Percentiles rank a stretch among this genome's conserved stretches.
Evolutionary conservation across 2,113 vertebrate species (phyloP).

Genomic region (Macroglossus sobrinus): DNA sequence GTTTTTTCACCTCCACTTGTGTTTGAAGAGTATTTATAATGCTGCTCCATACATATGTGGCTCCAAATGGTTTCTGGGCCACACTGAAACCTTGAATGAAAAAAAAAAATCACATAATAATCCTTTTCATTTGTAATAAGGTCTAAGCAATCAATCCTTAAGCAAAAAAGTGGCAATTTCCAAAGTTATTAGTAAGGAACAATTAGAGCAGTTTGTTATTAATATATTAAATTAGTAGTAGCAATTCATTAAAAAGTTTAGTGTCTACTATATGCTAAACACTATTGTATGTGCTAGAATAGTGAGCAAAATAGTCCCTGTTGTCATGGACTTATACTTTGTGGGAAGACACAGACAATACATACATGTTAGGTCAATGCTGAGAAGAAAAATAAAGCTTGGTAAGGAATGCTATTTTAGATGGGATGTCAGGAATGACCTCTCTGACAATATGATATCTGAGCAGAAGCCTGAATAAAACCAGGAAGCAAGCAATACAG

Average conservation of each 20-base stretch:
- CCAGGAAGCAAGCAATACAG: conserved; percentile 25
- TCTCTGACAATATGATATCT: background rate
- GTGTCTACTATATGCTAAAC: background rate
- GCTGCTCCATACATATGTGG: conserved; percentile 95
- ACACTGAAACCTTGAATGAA: conserved; percentile 84
- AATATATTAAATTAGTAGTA: conserved; percentile 9
- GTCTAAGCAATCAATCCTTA: background rate
- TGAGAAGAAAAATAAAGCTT: background rate
- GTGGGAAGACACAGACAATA: background rate
- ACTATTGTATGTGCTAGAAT: background rate
- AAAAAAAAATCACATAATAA: background rate
- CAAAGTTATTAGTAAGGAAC: background rate
- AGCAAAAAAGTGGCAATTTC: background rate
- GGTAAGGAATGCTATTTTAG: background rate
- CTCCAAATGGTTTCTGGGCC: conserved; percentile 94
- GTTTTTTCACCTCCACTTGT: conserved; percentile 93
- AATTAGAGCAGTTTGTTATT: background rate
- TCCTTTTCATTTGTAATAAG: background rate
- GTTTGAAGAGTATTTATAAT: conserved; percentile 93
- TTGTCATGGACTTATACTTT: background rate
- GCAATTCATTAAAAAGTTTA: background rate
- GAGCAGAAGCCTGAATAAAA: conserved; percentile 3
- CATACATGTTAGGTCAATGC: background rate
- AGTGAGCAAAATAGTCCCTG: conserved; percentile 7
- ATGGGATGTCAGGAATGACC: conserved; percentile 16